These are phyloP conservation scores for Malaclemys terrapin DNA, from an alignment of 2,113 vertebrate species.

Conservation along the genomic window DNA sequence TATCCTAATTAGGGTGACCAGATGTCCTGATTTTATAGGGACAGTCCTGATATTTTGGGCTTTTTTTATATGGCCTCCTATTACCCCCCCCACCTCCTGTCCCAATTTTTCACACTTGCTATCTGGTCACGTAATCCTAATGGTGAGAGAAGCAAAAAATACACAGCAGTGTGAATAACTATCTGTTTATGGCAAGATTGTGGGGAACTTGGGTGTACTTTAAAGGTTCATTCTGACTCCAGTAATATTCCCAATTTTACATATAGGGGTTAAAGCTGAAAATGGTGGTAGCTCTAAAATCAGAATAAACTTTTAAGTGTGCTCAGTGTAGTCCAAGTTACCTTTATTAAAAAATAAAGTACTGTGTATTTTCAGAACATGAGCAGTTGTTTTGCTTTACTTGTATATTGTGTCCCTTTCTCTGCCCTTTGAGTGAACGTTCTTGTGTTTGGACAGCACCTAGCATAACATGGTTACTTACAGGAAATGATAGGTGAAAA, in stretches of 20 bases:
- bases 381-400: not conserved
- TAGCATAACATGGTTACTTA: not conserved
- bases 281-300: not conserved
- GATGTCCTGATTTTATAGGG: no score
- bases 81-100: no score
- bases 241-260: not conserved
- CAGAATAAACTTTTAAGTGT: constrained; percentile 1
- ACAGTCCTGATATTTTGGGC: no score
- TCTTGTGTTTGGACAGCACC: not conserved
- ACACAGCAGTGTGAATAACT: not conserved
- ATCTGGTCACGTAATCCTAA: constrained; percentile 5
- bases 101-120: no score
- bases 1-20: not conserved
- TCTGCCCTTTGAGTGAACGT: not conserved
- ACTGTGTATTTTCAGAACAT: not conserved
- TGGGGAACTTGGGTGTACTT: not conserved
- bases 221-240: not conserved
- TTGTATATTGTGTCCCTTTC: not conserved
- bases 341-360: not conserved
- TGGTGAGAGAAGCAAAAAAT: constrained; percentile 16
- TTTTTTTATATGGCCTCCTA: no score
- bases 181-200: not conserved
- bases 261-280: not conserved
- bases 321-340: not conserved
- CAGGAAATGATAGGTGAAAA: not conserved